Base-by-base conservation (phyloP, 1,140 invertebrate genomes). In the Diabrotica undecimpunctata region DNA sequence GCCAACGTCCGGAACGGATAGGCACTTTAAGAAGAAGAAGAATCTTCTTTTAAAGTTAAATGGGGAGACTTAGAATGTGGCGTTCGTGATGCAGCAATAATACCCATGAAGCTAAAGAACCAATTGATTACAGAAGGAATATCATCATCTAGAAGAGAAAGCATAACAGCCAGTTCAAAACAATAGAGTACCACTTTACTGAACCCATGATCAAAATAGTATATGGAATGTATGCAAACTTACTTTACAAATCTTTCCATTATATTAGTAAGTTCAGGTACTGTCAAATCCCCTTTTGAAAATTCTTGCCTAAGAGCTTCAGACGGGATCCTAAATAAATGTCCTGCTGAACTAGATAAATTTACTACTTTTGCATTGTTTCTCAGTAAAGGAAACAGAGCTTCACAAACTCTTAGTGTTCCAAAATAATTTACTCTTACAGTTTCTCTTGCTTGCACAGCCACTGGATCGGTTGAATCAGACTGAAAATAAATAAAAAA, bases 321-420 rank as follows among this genome's bases (percentile, higher is more conserved):
- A 55, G 82, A 84, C 7, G 85, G 84, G 72, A 84, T 84, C 60
- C 73, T 75, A 13, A 74, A 79, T 35, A 88, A 74, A 72, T 84
- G 85, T 38, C 89, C 89, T 5, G 69, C 71, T 51, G 83, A 84
- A 77, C 90, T 92, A 0, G 89, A 91, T 0, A 93, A 64, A 77
- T 91, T 89, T 0, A 91, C 86, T 12, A 93, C 87, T 76, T 87
- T 83, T 7, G 87, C 89, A 70, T 87, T 84, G 50, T 83, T 77
- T 54, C 82, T 77, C 6, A 93, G 76, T 6, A 92, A 68, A 7
- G 90, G 89, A 74, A 91, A 89, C 3, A 93, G 72, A 25, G 78
- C 78, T 8, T 88, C 77, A 70, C 87, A 91, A 10, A 86, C 81
- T 51, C 82, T 79, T 9, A 88, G 69, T 0, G 86, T 82, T 11